These are phyloP conservation scores for Halesus radiatus DNA, from an alignment of 1,140 invertebrate species.

Conservation along the genomic window DNA sequence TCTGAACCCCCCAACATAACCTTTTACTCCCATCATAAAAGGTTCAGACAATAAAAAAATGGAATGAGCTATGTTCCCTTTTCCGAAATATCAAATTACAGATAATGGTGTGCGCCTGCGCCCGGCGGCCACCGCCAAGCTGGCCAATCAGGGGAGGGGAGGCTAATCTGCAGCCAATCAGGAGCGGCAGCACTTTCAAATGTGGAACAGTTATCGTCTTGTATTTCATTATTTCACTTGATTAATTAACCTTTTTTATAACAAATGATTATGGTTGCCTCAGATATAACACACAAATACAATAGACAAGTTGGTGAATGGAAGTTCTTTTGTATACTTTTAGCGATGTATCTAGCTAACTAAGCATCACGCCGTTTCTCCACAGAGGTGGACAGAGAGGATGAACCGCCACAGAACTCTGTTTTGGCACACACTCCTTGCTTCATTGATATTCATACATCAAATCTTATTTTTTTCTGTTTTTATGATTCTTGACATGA, in stretches of 20 bases:
- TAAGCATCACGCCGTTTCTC: too few species aligned
- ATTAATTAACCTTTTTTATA: conserved; percentile 27
- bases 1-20: conserved; percentile 22
- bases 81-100: conserved; percentile 44
- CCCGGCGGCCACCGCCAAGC: neutral
- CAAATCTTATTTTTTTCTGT: too few species aligned
- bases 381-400: too few species aligned
- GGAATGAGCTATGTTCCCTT: conserved; percentile 38
- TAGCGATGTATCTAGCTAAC: too few species aligned
- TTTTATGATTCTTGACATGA: too few species aligned
- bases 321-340: too few species aligned
- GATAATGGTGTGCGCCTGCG: conserved; percentile 18
- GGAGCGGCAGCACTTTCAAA: neutral
- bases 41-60: conserved; percentile 39
- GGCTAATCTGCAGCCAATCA: conserved; percentile 22
- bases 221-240: conserved; percentile 28
- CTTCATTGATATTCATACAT: too few species aligned
- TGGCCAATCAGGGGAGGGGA: conserved; percentile 25
- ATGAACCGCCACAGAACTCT: too few species aligned
- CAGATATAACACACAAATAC: too few species aligned
- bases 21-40: conserved; percentile 31
- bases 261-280: neutral
- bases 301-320: too few species aligned
- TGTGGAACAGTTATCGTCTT: conserved; percentile 24
- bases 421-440: too few species aligned